A percentile compares a stretch with the other conserved stretches of the same genome.
Conservation (phyloP, 1,140 invertebrate genomes). For the Schlechtendalia chinensis region DNA sequence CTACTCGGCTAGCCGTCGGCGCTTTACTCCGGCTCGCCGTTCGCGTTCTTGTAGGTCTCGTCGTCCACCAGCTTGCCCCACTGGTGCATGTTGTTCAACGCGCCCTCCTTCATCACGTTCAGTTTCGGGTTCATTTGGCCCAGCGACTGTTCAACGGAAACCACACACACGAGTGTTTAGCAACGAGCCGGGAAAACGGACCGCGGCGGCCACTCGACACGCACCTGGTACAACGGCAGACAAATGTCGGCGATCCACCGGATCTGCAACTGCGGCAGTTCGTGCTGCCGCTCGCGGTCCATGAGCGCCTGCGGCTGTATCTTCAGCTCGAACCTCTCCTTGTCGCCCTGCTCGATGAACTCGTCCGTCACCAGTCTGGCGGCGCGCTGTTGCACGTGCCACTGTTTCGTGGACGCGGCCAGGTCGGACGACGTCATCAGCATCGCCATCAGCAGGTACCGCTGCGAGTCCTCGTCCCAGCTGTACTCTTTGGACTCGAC, state of each 20-base stretch:
- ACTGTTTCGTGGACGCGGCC: slow-evolving; percentile 67
- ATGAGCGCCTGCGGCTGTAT: slow-evolving; percentile 58
- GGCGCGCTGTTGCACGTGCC: slow-evolving; percentile 63
- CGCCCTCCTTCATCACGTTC: slow-evolving; percentile 57
- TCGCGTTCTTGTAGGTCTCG: slow-evolving; percentile 2
- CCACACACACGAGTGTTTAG: no score
- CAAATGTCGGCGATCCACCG: slow-evolving; percentile 58
- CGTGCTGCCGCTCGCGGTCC: slow-evolving; percentile 58
- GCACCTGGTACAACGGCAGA: slow-evolving; percentile 57
- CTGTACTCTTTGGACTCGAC: slow-evolving; percentile 59
- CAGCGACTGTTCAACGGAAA: slow-evolving; percentile 54
- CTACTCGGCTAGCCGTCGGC: not conserved
- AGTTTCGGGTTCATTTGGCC: slow-evolving; percentile 58
- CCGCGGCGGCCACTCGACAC: no score
- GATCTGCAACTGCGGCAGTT: slow-evolving; percentile 57
- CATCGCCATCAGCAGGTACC: slow-evolving; percentile 62
- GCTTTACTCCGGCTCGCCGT: not conserved
- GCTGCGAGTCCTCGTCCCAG: slow-evolving; percentile 60
- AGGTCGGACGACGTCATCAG: slow-evolving; percentile 71
- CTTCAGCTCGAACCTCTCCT: slow-evolving; percentile 64
- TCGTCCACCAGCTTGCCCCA: slow-evolving; percentile 55
- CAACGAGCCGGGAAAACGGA: no score
- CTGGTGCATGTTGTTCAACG: slow-evolving; percentile 56
- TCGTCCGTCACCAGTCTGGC: slow-evolving; percentile 57
- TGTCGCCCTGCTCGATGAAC: slow-evolving; percentile 62